Evolutionary conservation across 1,140 invertebrate species (phyloP).

Genomic region (Cydia strobilella): DNA sequence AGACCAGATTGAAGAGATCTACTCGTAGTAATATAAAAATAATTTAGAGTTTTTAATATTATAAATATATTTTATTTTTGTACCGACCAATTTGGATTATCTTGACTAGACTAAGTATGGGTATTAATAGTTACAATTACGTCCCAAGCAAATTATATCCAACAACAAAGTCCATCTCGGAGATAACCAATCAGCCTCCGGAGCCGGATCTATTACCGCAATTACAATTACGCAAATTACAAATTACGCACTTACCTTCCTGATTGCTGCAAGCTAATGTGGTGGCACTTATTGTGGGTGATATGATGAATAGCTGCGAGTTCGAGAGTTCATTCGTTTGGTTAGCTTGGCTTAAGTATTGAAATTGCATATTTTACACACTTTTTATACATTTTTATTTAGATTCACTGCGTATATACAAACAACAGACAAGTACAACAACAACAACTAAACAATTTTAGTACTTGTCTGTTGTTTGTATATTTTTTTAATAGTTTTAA

Average conservation of each 20-base stretch:
- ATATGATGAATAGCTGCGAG: neutral
- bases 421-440: too few species aligned
- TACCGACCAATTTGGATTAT: too few species aligned
- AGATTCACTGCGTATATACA: too few species aligned
- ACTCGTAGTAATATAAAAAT: too few species aligned
- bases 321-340: neutral
- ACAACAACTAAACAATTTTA: too few species aligned
- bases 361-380: too few species aligned
- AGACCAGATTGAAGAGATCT: too few species aligned
- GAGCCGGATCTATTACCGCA: constrained; percentile 26
- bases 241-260: constrained; percentile 28
- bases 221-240: constrained; percentile 32
- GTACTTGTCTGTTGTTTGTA: too few species aligned
- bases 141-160: neutral
- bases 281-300: constrained; percentile 18
- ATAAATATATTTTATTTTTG: too few species aligned
- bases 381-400: too few species aligned
- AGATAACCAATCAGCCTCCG: neutral
- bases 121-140: neutral
- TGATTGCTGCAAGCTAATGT: constrained; percentile 6
- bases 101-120: neutral
- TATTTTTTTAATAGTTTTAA: too few species aligned
- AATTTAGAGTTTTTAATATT: too few species aligned
- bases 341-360: neutral
- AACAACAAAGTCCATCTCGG: constrained; percentile 2